phyloP scores from a whole-genome alignment of 1,140 invertebrate genomes.

The Ruditapes philippinarum region DNA sequence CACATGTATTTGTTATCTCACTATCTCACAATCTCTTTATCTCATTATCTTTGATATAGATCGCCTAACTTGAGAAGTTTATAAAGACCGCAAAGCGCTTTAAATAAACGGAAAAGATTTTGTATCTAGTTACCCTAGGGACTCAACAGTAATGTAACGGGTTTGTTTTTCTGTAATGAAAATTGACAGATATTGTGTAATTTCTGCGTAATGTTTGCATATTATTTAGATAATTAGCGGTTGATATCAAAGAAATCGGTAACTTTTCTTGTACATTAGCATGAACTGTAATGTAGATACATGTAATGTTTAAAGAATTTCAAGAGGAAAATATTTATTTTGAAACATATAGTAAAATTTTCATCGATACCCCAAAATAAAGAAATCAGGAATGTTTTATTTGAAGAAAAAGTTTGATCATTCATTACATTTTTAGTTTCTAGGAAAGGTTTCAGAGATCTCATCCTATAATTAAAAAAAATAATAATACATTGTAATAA shows the following conservation, averaged over 20 bases:
- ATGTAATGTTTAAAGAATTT: too few species aligned
- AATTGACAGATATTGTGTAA: neutral
- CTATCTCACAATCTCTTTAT: neutral
- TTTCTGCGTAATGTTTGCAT: neutral
- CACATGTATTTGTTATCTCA: neutral
- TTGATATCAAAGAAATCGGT: neutral
- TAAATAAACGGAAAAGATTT: neutral
- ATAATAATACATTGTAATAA: too few species aligned
- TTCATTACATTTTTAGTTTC: too few species aligned
- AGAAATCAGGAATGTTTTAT: too few species aligned
- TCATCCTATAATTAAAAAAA: too few species aligned
- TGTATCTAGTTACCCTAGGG: slow-evolving; percentile 1
- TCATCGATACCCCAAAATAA: too few species aligned
- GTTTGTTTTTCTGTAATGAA: neutral
- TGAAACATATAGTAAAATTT: too few species aligned
- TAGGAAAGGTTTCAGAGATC: too few species aligned
- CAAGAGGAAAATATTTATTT: too few species aligned
- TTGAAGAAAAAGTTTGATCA: too few species aligned
- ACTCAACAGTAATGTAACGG: neutral
- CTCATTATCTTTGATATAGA: neutral
- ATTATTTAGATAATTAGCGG: neutral
- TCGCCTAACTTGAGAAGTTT: neutral
- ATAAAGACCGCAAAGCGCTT: slow-evolving; percentile 3
- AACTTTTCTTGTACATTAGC: neutral
- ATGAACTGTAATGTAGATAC: too few species aligned